Percentiles rank a stretch among this genome's conserved stretches.
Conservation (phyloP, 2,888 invertebrate genomes). For the Dilophus febrilis region DNA sequence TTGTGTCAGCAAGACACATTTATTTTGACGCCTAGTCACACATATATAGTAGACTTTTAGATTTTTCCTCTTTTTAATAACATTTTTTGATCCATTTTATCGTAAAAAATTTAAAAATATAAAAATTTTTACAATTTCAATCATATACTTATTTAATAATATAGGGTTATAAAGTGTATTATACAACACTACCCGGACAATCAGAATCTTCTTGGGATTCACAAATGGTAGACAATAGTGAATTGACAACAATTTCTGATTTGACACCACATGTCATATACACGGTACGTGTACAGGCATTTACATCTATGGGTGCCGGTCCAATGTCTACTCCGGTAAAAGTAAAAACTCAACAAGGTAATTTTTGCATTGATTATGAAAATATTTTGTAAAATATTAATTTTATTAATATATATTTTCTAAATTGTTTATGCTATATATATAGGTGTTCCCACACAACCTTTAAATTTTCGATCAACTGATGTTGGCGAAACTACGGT, state of each 20-base stretch:
- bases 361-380: background rate
- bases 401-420: slow-evolving; percentile 2
- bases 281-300: slow-evolving; percentile 84
- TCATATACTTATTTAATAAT: too few relatives aligned
- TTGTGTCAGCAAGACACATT: too few relatives aligned
- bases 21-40: too few relatives aligned
- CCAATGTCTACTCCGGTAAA: slow-evolving; percentile 93
- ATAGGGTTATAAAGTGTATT: slow-evolving; percentile 94
- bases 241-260: slow-evolving; percentile 82
- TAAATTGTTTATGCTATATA: background rate
- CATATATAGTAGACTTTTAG: too few relatives aligned
- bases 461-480: slow-evolving; percentile 71
- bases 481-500: slow-evolving; percentile 83
- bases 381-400: too few relatives aligned
- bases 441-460: slow-evolving; percentile 88
- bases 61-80: too few relatives aligned
- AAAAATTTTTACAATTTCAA: too few relatives aligned
- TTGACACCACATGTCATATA: slow-evolving; percentile 84
- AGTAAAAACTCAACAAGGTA: slow-evolving; percentile 93
- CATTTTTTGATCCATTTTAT: too few relatives aligned
- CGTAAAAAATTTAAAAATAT: too few relatives aligned
- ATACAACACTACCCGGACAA: slow-evolving; percentile 75
- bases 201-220: slow-evolving; percentile 82
- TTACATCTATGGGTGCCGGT: slow-evolving; percentile 87
- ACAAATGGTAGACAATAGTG: slow-evolving; percentile 85